A percentile compares a stretch with the other conserved stretches of the same genome.
Conservation (phyloP, 2,888 invertebrate species). For the Eledona agricola region DNA sequence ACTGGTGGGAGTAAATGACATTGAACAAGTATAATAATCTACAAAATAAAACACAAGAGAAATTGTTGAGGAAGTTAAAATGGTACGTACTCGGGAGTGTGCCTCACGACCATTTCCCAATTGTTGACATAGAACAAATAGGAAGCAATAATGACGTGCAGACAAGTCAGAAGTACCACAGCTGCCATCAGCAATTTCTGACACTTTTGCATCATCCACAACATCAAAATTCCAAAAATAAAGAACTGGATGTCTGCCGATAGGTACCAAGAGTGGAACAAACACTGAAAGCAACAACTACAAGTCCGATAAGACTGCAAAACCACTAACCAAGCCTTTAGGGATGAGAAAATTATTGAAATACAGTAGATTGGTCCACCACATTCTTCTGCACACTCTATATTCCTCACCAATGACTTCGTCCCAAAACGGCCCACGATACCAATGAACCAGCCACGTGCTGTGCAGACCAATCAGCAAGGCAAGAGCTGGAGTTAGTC, state of each 20-base stretch:
- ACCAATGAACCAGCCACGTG: slow-evolving; percentile 47
- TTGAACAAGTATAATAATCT: too few species aligned
- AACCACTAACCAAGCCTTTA: too few species aligned
- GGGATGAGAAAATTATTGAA: slow-evolving; percentile 50
- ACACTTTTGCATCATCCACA: slow-evolving; percentile 2
- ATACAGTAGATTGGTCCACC: slow-evolving; percentile 50
- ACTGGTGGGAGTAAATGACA: too few species aligned
- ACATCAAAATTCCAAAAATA: neutral
- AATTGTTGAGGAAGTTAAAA: too few species aligned
- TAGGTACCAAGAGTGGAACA: slow-evolving; percentile 8
- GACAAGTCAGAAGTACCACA: neutral
- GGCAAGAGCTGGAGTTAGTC: slow-evolving; percentile 47
- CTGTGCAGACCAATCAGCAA: slow-evolving; percentile 43
- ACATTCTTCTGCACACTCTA: slow-evolving; percentile 47
- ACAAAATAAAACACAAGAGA: too few species aligned
- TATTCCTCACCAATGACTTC: slow-evolving; percentile 45
- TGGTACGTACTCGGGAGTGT: too few species aligned
- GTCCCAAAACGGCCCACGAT: slow-evolving; percentile 50
- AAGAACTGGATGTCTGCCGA: slow-evolving; percentile 1
- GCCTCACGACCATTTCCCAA: too few species aligned
- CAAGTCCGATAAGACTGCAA: too few species aligned
- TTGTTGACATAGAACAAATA: neutral
- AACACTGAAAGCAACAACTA: slow-evolving; percentile 5
- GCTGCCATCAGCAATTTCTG: neutral
- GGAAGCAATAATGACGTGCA: neutral